Base-by-base conservation (phyloP, 2,113 vertebrate genomes). In the Gymnogyps californianus region DNA sequence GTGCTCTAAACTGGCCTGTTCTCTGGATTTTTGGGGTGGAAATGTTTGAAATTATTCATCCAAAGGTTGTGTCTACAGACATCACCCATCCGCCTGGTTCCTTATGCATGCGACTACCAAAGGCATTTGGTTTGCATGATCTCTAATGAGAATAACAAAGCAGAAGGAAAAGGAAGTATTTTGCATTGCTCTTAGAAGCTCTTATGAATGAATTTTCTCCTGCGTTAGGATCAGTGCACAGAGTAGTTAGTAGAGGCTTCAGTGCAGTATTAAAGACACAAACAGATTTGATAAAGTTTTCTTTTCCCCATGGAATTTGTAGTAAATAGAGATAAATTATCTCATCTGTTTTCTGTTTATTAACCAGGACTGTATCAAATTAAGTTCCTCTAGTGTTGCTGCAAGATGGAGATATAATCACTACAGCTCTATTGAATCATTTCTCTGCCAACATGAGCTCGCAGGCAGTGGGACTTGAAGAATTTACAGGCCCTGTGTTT, bases 361-460 rank as follows among this genome's bases (percentile, higher is more conserved):
- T 93, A 95, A 58, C 80, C 70, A 87, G 81, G 83, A 64, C 80
- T 91, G 64, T 95, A 89, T 95, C 72, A 86, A 87, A 90, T 89
- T 52, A 86, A 87, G 76, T 52, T 91, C 36, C 77, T 66, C 46
- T 61, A 74, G 59, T 34, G 15, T 40, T 61, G 91, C 84, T 78
- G 65, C 0, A 2, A 74, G 87, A 74, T 61, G 36, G 49, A 81
- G 67, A 28, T 52, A 51, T 31, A 76, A 86, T 83, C 54, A 11
- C 51, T 52, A 0, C 59, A 31, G 36, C 87, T 86, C 67, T 65
- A 1, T 82, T 83, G 38, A 44, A 87, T 93, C 1, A 69, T 52
- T 57, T 69, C 67, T 69, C 49, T 93, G 76, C 61, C 89, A 58
- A 6, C 24, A 3, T 0, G 28, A 70, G 82, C 88, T 91, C 22